A percentile compares a stretch with the other conserved stretches of the same genome.
These are phyloP conservation scores for Drosophila paulistorum DNA, from an alignment of 1,140 invertebrate species.

Conservation along the genomic window DNA sequence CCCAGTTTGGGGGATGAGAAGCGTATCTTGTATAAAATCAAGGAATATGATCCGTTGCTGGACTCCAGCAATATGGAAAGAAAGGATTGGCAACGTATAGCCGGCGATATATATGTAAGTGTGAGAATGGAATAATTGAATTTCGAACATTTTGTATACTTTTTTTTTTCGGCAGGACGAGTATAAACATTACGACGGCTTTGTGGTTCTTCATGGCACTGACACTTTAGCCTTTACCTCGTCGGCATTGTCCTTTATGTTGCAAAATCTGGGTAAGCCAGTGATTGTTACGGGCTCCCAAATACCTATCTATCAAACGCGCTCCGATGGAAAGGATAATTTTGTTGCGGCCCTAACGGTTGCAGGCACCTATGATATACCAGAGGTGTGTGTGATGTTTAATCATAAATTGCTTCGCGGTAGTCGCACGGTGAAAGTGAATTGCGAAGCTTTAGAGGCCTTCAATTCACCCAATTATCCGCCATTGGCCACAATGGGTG, in stretches of 20 bases:
- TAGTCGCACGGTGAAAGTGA: slow-evolving; percentile 93
- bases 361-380: slow-evolving; percentile 95
- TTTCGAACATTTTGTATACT: not conserved
- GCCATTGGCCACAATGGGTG: slow-evolving; percentile 92
- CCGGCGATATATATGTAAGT: not conserved
- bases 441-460: slow-evolving; percentile 91
- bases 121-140: not conserved
- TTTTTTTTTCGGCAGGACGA: not conserved
- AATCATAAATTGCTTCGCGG: slow-evolving; percentile 94
- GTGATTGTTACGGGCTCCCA: slow-evolving; percentile 96
- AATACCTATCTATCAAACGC: slow-evolving; percentile 95
- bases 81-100: not conserved
- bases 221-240: slow-evolving; percentile 98
- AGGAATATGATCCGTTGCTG: not conserved
- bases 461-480: slow-evolving; percentile 95
- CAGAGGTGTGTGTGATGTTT: slow-evolving; percentile 97
- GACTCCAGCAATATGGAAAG: not conserved
- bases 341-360: slow-evolving; percentile 95
- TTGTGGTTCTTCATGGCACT: slow-evolving; percentile 98
- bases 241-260: slow-evolving; percentile 97
- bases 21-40: no score
- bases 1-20: no score
- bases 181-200: slow-evolving; percentile 90
- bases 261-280: slow-evolving; percentile 97
- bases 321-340: slow-evolving; percentile 96